Evolutionary conservation across 2,113 vertebrate species (phyloP).

Genomic region (Mesocricetus auratus): DNA sequence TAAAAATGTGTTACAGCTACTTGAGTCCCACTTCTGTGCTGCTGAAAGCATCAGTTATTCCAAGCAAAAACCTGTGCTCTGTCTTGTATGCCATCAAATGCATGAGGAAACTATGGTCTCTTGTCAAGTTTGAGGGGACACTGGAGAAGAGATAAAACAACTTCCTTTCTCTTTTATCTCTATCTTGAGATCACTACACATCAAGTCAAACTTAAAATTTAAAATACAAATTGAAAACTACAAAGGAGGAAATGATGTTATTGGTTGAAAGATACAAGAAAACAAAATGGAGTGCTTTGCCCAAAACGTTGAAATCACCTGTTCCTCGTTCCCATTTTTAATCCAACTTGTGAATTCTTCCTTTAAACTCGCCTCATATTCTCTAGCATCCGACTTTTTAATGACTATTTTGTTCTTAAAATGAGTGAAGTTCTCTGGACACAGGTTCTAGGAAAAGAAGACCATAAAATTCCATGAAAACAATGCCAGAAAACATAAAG

Average conservation of each 20-base stretch:
- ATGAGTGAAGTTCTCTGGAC: slow-evolving; percentile 85
- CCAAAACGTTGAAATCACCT: slow-evolving; percentile 79
- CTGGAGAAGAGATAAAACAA: background rate
- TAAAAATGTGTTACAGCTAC: background rate
- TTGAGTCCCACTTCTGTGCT: background rate
- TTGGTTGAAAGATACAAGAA: background rate
- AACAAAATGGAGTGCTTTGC: background rate
- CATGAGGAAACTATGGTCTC: background rate
- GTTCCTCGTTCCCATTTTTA: slow-evolving; percentile 71
- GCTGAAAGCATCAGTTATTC: background rate
- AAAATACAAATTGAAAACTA: slow-evolving; percentile 16
- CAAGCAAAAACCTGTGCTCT: background rate
- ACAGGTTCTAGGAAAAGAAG: slow-evolving; percentile 82
- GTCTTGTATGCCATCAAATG: no score
- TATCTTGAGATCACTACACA: slow-evolving; percentile 8
- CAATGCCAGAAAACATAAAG: background rate
- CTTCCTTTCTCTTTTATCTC: background rate
- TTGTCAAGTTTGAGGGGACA: background rate
- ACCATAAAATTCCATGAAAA: slow-evolving; percentile 21
- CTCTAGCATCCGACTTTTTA: slow-evolving; percentile 84
- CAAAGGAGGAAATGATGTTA: background rate
- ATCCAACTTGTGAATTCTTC: slow-evolving; percentile 84
- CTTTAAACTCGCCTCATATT: slow-evolving; percentile 86
- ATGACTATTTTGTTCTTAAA: slow-evolving; percentile 87
- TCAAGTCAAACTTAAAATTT: background rate